Conservation (phyloP, 2,797 vertebrate species). For the Rhincodon typus region DNA sequence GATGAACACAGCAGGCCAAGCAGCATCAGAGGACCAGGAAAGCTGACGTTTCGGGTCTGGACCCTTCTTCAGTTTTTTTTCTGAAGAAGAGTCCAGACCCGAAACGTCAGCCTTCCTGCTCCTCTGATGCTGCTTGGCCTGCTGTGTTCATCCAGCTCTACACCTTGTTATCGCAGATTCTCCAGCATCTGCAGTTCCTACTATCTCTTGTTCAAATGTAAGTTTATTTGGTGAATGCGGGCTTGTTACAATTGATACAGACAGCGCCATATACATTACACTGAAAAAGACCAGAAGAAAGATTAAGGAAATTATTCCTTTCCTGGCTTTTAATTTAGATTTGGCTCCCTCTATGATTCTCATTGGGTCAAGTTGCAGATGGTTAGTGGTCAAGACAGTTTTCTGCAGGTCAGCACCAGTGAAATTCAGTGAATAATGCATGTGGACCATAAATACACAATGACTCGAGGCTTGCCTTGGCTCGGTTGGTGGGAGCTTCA, state of each 20-base stretch:
- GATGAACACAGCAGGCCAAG: too few relatives aligned
- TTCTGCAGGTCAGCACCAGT: not conserved
- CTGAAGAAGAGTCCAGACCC: too few relatives aligned
- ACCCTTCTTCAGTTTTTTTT: too few relatives aligned
- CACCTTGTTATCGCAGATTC: too few relatives aligned
- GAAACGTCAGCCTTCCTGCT: too few relatives aligned
- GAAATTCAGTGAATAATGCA: not conserved
- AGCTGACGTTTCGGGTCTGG: too few relatives aligned
- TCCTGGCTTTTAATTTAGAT: not conserved
- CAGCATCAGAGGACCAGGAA: too few relatives aligned
- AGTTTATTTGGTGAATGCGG: too few relatives aligned
- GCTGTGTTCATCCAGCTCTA: too few relatives aligned
- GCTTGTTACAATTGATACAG: not conserved
- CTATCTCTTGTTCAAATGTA: not conserved
- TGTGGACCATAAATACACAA: not conserved
- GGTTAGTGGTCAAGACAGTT: not conserved
- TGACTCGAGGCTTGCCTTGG: not conserved
- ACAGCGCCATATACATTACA: not conserved
- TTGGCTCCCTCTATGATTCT: not conserved
- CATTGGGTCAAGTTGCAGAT: not conserved
- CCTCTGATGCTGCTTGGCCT: too few relatives aligned
- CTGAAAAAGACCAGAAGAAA: not conserved
- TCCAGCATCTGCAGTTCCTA: too few relatives aligned
- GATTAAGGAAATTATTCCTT: not conserved
- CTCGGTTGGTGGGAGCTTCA: not conserved